Evolutionary conservation across 2,888 invertebrate species (phyloP), one percentile per base, ranked within the genome.

Genomic region (Pogonocherus hispidulus): DNA sequence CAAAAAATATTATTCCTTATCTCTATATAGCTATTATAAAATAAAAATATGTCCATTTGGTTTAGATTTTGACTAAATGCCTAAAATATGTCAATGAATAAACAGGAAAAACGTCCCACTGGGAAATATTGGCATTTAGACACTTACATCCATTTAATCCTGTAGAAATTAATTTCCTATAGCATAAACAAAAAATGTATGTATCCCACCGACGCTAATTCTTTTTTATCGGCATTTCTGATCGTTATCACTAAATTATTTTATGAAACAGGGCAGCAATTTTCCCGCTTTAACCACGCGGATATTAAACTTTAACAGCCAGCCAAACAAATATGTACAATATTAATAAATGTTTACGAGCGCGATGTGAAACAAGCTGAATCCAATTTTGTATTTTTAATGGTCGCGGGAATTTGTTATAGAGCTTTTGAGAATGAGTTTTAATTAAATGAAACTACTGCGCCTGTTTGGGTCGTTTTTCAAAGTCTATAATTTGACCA

Each of bases 291-390:
- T 27, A 35, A 60, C 19, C 49, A 14, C n/a, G 35, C 14, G n/a
- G 6, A 19, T 22, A 51, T 62, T 35, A 62, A 62, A 41, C 52
- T 51, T 62, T 49, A 46, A 60, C 41, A 60, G n/a, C 60, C 16
- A 4, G 11, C 16, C 52, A 19, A 63, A 63, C 59, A 47, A 59
- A 59, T 47, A 59, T 59, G 47, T 27, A 63, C 52, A 54, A 55
- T 41, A 63, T 54, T 63, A 63, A 63, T 63, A 54, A 51, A 63
- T 63, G 63, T 63, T 63, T 63, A 63, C 51, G 54, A 51, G 37
- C 44, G 2, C 16, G 35, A 19, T 32, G 35, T 47, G 41, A 16
- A 47, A 47, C 44, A 23, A 16, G 27, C 20, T 11, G 14, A 44
- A 32, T 47, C 44, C 59, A 47, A 55, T 59, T 59, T 59, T 59